These are phyloP conservation scores for Hydropsyche tenuis DNA, from an alignment of 1,140 invertebrate species.

Conservation along the genomic window DNA sequence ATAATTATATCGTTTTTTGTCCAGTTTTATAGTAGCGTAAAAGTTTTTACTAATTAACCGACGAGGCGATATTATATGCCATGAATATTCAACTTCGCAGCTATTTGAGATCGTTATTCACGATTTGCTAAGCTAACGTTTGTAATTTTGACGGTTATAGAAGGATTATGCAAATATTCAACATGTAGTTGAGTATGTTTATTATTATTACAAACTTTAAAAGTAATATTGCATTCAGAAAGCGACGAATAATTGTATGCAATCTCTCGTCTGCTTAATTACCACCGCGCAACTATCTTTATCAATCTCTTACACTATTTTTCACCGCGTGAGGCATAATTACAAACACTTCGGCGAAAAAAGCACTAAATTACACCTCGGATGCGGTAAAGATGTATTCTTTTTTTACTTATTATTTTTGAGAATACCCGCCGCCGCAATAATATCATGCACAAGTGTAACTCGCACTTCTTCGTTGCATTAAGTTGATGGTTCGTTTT, in stretches of 20 bases:
- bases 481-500: too few species aligned
- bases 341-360: background rate
- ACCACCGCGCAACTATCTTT: slow-evolving; percentile 12
- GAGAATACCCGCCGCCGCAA: background rate
- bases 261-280: slow-evolving; percentile 24
- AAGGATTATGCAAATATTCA: slow-evolving; percentile 4
- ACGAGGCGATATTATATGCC: too few species aligned
- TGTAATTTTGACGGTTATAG: too few species aligned
- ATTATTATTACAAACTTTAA: too few species aligned
- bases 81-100: too few species aligned
- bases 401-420: background rate
- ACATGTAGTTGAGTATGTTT: background rate
- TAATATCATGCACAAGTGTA: slow-evolving; percentile 18
- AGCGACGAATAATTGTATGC: slow-evolving; percentile 12
- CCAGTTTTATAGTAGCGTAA: too few species aligned
- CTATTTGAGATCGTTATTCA: too few species aligned
- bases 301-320: slow-evolving; percentile 14
- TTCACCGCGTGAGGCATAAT: slow-evolving; percentile 17
- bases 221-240: background rate
- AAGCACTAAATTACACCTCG: slow-evolving; percentile 9
- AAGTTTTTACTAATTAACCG: too few species aligned
- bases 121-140: too few species aligned
- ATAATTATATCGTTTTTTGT: slow-evolving; percentile 20
- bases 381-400: background rate
- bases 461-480: too few species aligned